These are phyloP conservation scores for Gasterosteus nipponicus DNA, from an alignment of 2,113 vertebrate genomes.

Conservation along the genomic window DNA sequence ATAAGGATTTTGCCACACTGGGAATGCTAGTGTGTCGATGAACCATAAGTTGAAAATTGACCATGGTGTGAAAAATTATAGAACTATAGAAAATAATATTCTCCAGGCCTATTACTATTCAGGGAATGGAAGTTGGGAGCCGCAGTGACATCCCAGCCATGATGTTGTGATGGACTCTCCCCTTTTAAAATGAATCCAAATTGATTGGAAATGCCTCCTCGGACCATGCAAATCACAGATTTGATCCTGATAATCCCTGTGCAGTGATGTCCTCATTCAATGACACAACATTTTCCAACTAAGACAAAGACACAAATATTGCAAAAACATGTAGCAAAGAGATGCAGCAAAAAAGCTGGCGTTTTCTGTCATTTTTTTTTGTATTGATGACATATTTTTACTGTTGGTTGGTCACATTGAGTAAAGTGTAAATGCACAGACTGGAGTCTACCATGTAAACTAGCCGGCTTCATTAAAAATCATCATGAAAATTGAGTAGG, in stretches of 20 bases:
- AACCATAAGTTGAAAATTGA: too few species aligned
- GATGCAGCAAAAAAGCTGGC: not conserved
- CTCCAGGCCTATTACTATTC: slow-evolving; percentile 8
- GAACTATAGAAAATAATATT: not conserved
- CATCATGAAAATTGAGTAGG: not conserved
- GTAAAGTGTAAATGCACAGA: not conserved
- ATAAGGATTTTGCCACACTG: not conserved
- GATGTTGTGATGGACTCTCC: not conserved
- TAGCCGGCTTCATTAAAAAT: not conserved
- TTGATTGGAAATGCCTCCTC: slow-evolving; percentile 23
- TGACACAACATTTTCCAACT: not conserved
- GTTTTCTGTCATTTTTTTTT: not conserved
- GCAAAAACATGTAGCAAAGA: too few species aligned
- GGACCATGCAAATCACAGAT: slow-evolving; percentile 4
- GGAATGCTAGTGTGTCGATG: not conserved
- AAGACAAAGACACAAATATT: not conserved
- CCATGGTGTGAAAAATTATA: not conserved
- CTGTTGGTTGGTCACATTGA: not conserved
- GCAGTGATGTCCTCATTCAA: slow-evolving; percentile 12
- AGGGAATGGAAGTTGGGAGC: not conserved
- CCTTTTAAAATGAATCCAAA: slow-evolving; percentile 25
- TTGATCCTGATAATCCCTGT: slow-evolving; percentile 23
- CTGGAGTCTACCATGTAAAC: not conserved
- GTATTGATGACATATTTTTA: too few species aligned
- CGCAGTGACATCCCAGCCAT: not conserved